Base-by-base conservation (phyloP, 2,113 vertebrate genomes). In the Ictalurus punctatus region DNA sequence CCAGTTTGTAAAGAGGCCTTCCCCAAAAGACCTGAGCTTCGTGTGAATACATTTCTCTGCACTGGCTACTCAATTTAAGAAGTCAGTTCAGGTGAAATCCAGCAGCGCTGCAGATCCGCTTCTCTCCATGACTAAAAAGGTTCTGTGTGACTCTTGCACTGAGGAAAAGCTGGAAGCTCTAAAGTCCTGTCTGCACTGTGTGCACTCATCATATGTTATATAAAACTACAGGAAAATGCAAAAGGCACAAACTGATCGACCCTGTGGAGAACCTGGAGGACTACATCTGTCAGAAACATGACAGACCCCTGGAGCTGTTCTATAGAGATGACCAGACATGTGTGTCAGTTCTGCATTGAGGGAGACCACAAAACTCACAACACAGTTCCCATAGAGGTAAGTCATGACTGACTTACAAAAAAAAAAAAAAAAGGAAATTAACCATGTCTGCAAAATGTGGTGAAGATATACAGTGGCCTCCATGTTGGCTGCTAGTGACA, bases 361-460 rank as follows among this genome's bases (percentile, higher is more conserved):
- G 74, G 74, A 44, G n/a, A 34, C n/a, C 69, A 73, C 69, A 73
- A 34, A 73, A 34, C 14, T 73, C 69, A 73, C 69, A 73, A 25
- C 74, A 79, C 40, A 27, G 74, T 79, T 79, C 74, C 74, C 23
- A 25, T 79, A 48, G 74, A 79, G 40, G 81, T 83, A 23, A 61
- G 81, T 61, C 54, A 37, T 30, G n/a, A 37, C 54, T 59, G 2
- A 58, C 21, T 58, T 40, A 40, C 37, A 40, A 40, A 40, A 40
- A 40, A 34, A 34, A 34, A 34, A 34, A 34, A 34, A 34, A 34
- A 34, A 1, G 34, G 34, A 34, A 34, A 34, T 34, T 34, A 34
- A 34, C 34, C 34, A 34, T 34, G 34, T 34, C 34, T 34, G 34
- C 34, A 34, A 34, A 34, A 34, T 34, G 34, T 34, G 34, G 34